Base-by-base conservation (phyloP, 2,797 vertebrate species). In the Gymnothorax javanicus region DNA sequence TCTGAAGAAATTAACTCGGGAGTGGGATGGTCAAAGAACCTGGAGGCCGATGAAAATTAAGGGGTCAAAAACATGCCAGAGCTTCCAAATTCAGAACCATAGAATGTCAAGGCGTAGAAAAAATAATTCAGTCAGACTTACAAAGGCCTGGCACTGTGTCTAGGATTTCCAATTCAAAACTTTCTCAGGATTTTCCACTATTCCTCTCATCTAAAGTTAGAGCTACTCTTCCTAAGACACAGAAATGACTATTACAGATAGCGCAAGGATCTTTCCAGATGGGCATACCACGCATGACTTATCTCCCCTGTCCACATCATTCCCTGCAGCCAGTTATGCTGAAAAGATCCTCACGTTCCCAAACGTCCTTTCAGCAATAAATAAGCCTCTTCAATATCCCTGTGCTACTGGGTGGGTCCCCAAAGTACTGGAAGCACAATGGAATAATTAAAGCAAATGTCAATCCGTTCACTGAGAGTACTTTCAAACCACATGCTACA, bases 281-380 rank as follows among this genome's bases (percentile, higher is more conserved):
- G 50, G 79, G 20, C n/a, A 15, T 43, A 33, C 20, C 33, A 54
- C 50, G 23, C 7, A 33, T 9, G 15, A 54, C 79, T 79, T 56
- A 25, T 50, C 56, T 52, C 83, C n/a, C 25, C n/a, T 54, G 13
- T 69, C 64, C 81, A 27, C 87, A 12, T 60, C 82, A 64, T 86
- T 87, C 79, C 88, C 58, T 60, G 56, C 56, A 54, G 25, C 52
- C 88, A 79, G 15, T 86, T 12, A 59, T 88, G 88, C 50, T 86
- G 87, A 92, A 82, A 87, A 9, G 85, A 89, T 89, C 17, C 85
- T 83, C 86, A 71, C 20, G 73, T 25, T 75, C 86, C 3, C 8
- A 67, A 67, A 20, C n/a, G n/a, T 64, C 62, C 62, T 8, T n/a
- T 67, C 9, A 67, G 62, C 62, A 20, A 67, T 67, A 67, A 67